Evolutionary conservation across 2,888 invertebrate species (phyloP).

Genomic region (Eupeodes luniger): DNA sequence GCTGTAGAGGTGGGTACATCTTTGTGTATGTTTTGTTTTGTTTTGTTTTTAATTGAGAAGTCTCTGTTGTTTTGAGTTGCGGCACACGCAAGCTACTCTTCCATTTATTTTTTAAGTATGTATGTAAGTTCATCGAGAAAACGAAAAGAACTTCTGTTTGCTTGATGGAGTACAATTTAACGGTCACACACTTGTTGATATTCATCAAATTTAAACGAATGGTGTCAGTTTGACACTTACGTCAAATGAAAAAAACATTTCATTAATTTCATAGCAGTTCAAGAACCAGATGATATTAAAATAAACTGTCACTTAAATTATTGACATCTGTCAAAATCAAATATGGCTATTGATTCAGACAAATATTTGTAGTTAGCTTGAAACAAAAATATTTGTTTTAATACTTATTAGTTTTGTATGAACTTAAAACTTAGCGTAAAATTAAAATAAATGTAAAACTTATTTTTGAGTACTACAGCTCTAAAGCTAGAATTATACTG

Average conservation of each 20-base stretch:
- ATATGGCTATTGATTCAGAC: too few relatives aligned
- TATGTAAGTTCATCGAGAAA: constrained; percentile 16
- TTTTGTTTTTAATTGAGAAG: constrained; percentile 58
- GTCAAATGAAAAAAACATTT: constrained; percentile 9
- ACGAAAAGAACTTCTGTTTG: background rate
- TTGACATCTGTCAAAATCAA: constrained; percentile 41
- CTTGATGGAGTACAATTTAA: constrained; percentile 47
- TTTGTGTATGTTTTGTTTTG: constrained; percentile 4
- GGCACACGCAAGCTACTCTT: constrained; percentile 50
- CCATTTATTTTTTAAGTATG: background rate
- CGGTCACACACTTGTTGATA: constrained; percentile 66
- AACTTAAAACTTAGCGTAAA: too few relatives aligned
- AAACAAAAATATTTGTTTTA: too few relatives aligned
- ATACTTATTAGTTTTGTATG: too few relatives aligned
- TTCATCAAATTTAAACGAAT: constrained; percentile 27
- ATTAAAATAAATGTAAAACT: too few relatives aligned
- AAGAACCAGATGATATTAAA: constrained; percentile 14
- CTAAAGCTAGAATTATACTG: too few relatives aligned
- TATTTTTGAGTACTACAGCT: too few relatives aligned
- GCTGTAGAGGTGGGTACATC: constrained; percentile 23
- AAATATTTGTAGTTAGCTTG: too few relatives aligned
- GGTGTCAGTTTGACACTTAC: background rate
- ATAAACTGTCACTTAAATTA: constrained; percentile 35
- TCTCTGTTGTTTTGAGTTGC: constrained; percentile 53
- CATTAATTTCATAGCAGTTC: background rate